Base-by-base conservation (phyloP, 1,140 invertebrate genomes). In the Paramacrobiotus metropolitanus region DNA sequence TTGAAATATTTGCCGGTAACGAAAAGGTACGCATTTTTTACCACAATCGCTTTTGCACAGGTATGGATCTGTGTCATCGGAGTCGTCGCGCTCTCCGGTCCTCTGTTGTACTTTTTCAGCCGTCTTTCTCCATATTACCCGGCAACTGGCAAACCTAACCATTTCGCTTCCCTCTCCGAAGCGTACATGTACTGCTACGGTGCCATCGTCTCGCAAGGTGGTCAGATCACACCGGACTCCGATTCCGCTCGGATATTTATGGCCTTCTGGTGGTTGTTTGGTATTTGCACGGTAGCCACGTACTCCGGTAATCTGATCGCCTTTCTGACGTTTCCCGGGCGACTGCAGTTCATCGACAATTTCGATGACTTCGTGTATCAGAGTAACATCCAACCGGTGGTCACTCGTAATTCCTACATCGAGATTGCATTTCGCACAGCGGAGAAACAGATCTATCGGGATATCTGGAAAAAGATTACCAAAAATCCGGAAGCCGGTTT, bases 271-370 rank as follows among this genome's bases (percentile, higher is more conserved):
- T 62, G 61, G 62, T 44, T 63, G 48, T 62, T 28, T 24, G 29
- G 60, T 21, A 28, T 63, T 18, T 31, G 60, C 3, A 34, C 61
- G 18, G 60, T 63, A n/a, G 62, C 62, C 24, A 63, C 61, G 1
- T 63, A 31, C 60, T 44, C 31, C n/a, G 62, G 62, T 20, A 63
- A 63, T 31, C 60, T 63, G n/a, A 44, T 63, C 31, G 62, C 62
- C 31, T 63, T 63, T 31, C 30, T 62, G 24, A 63, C 62, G 24
- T 59, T 63, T n/a, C 44, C 62, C 4, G 34, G 34, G 4, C 4
- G n/a, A n/a, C 34, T n/a, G 4, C n/a, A 4, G 4, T 9, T n/a
- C 4, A n/a, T 40, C 34, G n/a, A 40, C 34, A 40, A 40, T n/a
- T 40, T 40, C 4, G 4, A 40, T 40, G 34, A 4, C 34, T 40